Base-by-base conservation (phyloP, 2,888 invertebrate species). In the Latheticus oryzae region DNA sequence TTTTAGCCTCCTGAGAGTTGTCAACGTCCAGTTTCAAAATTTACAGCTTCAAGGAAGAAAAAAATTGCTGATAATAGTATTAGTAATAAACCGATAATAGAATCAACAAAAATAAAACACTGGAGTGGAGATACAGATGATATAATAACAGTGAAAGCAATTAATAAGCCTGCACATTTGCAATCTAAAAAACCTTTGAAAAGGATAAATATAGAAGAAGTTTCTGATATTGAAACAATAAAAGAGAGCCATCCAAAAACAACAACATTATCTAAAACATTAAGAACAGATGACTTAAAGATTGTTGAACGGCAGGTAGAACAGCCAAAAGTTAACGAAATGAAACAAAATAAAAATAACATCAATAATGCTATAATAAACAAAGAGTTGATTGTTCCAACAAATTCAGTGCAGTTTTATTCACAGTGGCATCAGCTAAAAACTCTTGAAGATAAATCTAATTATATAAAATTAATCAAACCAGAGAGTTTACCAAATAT, bases 391-490 rank as follows among this genome's bases (percentile, higher is more conserved):
- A 63, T 74, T 5, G 65, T 82, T 2, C 89, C 89, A 0, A 81
- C 80, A 48, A 86, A 83, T 53, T 85, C 86, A 47, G 85, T 89
- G 4, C 87, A 88, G 68, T 90, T 90, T 72, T 79, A 84, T 73
- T 65, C 80, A 0, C 80, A 81, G 37, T 90, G 89, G 90, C 85
- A 82, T 67, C 79, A 80, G 62, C 69, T 86, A 42, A 82, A 79
- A 62, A 78, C 79, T 15, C 71, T 74, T n/a, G 77, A 76, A 5
- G 81, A 82, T 12, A 81, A 83, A 68, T 83, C 83, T 64, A 75
- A 82, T 60, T 90, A 87, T 76, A 80, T 89, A 58, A 85, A 84
- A 57, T 58, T 68, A 42, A 83, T 89, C 66, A 79, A 82, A 1
- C 84, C 86, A 0, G 66, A 74, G 1, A 81, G 81, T 54, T 79